Percentiles rank a stretch among this genome's conserved stretches.
These are phyloP conservation scores for Clarias fuscus DNA, from an alignment of 2,797 vertebrate genomes.

Conservation along the genomic window DNA sequence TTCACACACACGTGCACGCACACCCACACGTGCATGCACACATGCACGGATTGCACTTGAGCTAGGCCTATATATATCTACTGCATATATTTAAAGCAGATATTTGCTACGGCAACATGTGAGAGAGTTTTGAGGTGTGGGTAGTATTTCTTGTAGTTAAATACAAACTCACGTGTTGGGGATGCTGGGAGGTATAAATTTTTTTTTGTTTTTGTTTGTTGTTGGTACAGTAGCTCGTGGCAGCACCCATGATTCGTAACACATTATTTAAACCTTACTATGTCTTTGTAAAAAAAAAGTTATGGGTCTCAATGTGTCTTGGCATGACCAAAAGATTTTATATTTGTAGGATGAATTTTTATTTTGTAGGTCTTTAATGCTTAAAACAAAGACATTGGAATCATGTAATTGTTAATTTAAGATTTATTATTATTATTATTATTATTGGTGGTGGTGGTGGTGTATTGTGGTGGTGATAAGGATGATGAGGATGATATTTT, in stretches of 20 bases:
- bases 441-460: not conserved
- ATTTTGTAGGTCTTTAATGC: not conserved
- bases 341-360: not conserved
- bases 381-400: not conserved
- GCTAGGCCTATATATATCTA: conserved; percentile 18
- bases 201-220: not conserved
- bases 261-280: not conserved
- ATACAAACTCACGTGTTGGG: not conserved
- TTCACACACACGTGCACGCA: conserved; percentile 6
- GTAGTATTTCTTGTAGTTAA: not conserved
- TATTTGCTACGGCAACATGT: not conserved
- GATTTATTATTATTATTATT: not conserved
- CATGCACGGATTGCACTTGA: not conserved
- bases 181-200: not conserved
- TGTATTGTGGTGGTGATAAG: not conserved
- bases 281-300: not conserved
- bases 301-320: not conserved
- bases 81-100: not conserved
- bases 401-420: not conserved
- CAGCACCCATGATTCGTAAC: not conserved
- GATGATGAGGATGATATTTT: too few relatives aligned
- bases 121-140: not conserved
- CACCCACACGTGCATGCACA: conserved; percentile 17
- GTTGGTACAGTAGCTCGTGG: not conserved
- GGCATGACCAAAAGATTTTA: not conserved